Base-by-base conservation (phyloP, 2,797 vertebrate genomes). In the Fratercula arctica region DNA sequence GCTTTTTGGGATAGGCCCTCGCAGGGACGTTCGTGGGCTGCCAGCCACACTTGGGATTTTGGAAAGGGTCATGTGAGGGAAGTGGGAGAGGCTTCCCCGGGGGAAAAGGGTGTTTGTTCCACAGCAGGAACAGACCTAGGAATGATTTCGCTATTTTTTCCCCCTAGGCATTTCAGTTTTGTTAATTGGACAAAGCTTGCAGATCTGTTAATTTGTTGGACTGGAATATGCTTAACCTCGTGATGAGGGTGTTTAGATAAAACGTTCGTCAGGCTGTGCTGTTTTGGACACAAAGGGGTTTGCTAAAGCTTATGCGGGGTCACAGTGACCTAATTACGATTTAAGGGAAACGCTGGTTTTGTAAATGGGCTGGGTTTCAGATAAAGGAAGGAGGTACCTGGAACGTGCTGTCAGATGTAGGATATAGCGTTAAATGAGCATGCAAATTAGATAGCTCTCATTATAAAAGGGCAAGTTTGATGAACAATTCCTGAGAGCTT, bases 391-490 rank as follows among this genome's bases (percentile, higher is more conserved):
- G 69, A 76, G 68, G 67, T 84, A 85, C 88, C 70, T 60, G 84
- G 84, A 80, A 76, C 8, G 56, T 37, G 56, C 89, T 79, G 51
- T 51, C 46, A 73, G 81, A 85, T n/a, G 59, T 69, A 50, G 75
- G 82, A 10, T 31, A 23, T 8, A 64, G 82, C 1, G 1, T 60
- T 93, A 89, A 95, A 95, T 39, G 81, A 93, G 81, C 81, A 93
- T 96, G 92, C 46, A 94, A 96, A 96, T 97, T 39, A 96, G 94
- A 68, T 78, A 82, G 45, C 53, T 96, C 89, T 96, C 89, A 93
- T 97, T 95, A 94, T 70, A 68, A 94, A 96, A 93, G 93, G 93
- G 95, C 88, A 92, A 92, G 79, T 75, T 19, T 95, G 90, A 96
- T 80, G 89, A 91, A 91, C 68, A 83, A 75, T 18, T 97, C 91